Evolutionary conservation across 2,113 vertebrate genomes (phyloP), one percentile per base, ranked within the genome.

Genomic region (Oncorhynchus nerka): DNA sequence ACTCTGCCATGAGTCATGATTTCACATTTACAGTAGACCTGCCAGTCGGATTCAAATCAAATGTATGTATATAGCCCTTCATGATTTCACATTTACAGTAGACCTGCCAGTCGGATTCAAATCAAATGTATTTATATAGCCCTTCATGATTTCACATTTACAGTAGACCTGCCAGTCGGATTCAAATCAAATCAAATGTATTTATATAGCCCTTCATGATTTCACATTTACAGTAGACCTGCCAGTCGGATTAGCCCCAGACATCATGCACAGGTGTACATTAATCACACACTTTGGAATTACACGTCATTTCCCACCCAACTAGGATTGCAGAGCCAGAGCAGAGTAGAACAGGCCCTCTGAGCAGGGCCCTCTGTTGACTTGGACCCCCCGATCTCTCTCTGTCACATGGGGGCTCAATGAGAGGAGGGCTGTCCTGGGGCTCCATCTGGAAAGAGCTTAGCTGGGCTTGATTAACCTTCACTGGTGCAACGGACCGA

Each of bases 221-320:
- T n/a, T n/a, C 1, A 7, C 59, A 61, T 61, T 22, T 61, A n/a
- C 6, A 15, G 59, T 61, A 61, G n/a, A 15, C 20, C 30, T 30
- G 49, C 13, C 49, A 51, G 13, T 16, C 11, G 2, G 13, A 70
- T 32, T 55, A 66, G 8, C 69, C 34, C 49, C 61, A 49, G 5
- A 71, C 51, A 15, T 32, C 24, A 48, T 64, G 49, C 62, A 62
- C 67, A 70, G 48, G 51, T 71, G 77, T 83, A 67, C 64, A 49
- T 79, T 76, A 79, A 22, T 70, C 32, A 22, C 39, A 49, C 77
- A n/a, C 24, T 12, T 28, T 26, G 34, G 61, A 68, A 72, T 59
- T 72, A 34, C 39, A 77, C 76, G 76, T 65, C 70, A 75, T 30
- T 67, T 79, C 62, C 67, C 68, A 74, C 57, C 45, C 77, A 49